These are phyloP conservation scores for Podarcis raffonei DNA, from an alignment of 2,113 vertebrate species.

Conservation along the genomic window DNA sequence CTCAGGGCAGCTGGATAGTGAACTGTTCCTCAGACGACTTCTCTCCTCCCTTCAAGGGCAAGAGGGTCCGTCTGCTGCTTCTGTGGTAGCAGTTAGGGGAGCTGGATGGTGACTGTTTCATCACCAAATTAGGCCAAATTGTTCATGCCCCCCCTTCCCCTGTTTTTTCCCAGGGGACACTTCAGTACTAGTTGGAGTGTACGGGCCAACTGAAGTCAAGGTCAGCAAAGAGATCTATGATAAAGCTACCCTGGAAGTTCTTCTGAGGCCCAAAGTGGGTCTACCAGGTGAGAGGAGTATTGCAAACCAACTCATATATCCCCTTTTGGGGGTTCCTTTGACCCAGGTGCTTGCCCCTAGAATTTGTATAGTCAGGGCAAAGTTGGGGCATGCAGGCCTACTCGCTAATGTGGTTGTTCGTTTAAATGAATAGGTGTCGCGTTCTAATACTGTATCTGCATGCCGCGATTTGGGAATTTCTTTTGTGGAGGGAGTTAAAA, in stretches of 20 bases:
- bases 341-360: neutral
- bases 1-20: no score
- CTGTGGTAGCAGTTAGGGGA: no score
- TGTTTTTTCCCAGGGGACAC: constrained; percentile 80
- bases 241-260: constrained; percentile 87
- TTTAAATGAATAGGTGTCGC: no score
- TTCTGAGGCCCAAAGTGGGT: constrained; percentile 90
- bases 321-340: neutral
- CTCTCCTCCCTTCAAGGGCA: no score
- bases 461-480: neutral
- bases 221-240: constrained; percentile 91
- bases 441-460: no score
- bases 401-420: neutral
- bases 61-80: no score
- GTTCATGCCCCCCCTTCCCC: accelerated
- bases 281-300: constrained; percentile 79
- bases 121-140: neutral
- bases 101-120: no score
- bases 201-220: constrained; percentile 91
- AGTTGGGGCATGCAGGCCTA: no score
- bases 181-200: constrained; percentile 86
- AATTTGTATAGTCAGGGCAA: neutral
- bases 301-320: no score
- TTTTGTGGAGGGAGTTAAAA: neutral
- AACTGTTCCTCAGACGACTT: no score